Percentiles rank a stretch among this genome's conserved stretches.
phyloP scores from a whole-genome alignment of 1,140 invertebrate genomes.

The Dolichoris vasculosae region DNA sequence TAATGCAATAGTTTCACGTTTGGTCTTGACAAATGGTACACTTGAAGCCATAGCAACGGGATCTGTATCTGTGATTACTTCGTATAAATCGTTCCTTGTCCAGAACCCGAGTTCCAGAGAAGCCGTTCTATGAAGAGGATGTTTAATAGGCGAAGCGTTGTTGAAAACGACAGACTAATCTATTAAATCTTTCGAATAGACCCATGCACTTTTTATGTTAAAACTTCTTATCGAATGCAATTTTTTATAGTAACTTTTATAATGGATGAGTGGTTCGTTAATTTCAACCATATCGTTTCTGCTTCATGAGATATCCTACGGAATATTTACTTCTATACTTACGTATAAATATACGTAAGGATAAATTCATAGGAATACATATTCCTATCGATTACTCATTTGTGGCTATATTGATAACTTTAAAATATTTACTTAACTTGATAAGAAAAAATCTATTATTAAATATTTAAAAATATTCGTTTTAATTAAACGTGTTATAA shows the following conservation, averaged over 20 bases:
- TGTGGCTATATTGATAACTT: not conserved
- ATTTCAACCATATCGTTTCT: constrained; percentile 4
- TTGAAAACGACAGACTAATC: constrained; percentile 22
- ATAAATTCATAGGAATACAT: too few species aligned
- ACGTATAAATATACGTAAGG: too few species aligned
- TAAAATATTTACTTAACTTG: not conserved
- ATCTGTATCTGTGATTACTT: constrained; percentile 15
- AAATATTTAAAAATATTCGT: too few species aligned
- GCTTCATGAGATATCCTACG: not conserved
- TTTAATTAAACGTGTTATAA: too few species aligned
- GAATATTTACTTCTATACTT: not conserved
- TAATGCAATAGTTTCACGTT: not conserved
- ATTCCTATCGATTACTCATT: not conserved
- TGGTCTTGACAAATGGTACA: not conserved
- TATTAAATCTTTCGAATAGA: not conserved
- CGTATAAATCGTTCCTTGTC: not conserved
- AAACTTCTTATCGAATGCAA: constrained; percentile 23
- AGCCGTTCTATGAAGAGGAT: not conserved
- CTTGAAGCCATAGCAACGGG: not conserved
- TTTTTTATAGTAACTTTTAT: constrained; percentile 3
- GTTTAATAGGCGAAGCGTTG: not conserved
- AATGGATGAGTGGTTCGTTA: not conserved
- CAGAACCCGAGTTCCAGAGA: not conserved
- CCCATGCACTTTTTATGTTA: constrained; percentile 5
- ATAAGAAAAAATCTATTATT: too few species aligned